phyloP scores from a whole-genome alignment of 2,797 vertebrate genomes.

The Eupleurogrammus muticus region DNA sequence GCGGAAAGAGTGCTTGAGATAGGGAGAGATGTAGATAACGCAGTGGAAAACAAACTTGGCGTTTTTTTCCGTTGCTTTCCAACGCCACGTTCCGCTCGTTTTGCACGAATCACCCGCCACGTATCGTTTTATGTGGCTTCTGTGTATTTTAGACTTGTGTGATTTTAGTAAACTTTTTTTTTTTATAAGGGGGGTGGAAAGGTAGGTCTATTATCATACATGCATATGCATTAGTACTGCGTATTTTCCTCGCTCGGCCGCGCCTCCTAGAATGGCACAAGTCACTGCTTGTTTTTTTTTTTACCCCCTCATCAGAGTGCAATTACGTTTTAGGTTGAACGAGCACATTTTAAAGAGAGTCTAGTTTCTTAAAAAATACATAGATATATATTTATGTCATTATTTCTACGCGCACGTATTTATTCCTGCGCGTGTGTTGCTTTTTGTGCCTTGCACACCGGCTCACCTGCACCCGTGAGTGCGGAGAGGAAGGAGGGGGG shows the following conservation, averaged over 20 bases:
- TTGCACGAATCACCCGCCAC: conserved; percentile 33
- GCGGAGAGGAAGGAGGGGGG: conserved; percentile 32
- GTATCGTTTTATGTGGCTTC: conserved; percentile 4
- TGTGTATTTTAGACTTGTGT: conserved; percentile 33
- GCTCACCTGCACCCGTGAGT: conserved; percentile 78
- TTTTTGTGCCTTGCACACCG: conserved; percentile 70
- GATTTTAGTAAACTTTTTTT: conserved; percentile 51
- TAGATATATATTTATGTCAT: conserved; percentile 25
- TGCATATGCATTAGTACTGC: conserved; percentile 87
- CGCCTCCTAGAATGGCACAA: conserved; percentile 71
- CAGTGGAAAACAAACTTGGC: conserved; percentile 83
- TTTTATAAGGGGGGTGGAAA: conserved; percentile 50
- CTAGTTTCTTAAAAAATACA: neutral
- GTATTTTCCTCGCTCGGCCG: conserved; percentile 83
- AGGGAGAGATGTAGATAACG: conserved; percentile 81
- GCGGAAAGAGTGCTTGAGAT: conserved; percentile 84
- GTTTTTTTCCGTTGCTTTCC: conserved; percentile 70
- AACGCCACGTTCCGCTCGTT: conserved; percentile 46
- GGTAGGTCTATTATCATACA: conserved; percentile 76
- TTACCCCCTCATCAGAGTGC: neutral
- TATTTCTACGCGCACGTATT: conserved; percentile 43
- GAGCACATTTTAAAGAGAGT: neutral
- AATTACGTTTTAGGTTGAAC: conserved; percentile 15
- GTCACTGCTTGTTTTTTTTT: conserved; percentile 24
- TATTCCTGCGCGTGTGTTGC: conserved; percentile 52